These are phyloP conservation scores for Zapus hudsonius DNA, from an alignment of 2,113 vertebrate species.

Conservation along the genomic window DNA sequence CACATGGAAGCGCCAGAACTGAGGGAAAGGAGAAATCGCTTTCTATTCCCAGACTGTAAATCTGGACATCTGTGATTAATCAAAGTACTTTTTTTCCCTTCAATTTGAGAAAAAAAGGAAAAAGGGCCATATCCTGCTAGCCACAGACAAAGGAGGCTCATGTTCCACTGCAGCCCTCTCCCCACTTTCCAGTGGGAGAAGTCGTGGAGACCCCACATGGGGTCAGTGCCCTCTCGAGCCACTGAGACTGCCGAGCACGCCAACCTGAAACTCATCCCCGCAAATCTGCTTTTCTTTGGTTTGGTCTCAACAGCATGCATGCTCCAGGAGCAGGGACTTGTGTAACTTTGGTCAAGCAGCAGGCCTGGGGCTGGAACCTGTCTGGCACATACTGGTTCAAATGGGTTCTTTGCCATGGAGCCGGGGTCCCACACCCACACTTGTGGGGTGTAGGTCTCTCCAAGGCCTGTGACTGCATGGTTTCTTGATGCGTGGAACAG, in stretches of 20 bases:
- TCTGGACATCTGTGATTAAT: slow-evolving; percentile 85
- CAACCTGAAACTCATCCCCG: not conserved
- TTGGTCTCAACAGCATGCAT: not conserved
- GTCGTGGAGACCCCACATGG: not conserved
- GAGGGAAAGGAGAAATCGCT: slow-evolving; percentile 67
- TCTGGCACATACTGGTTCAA: not conserved
- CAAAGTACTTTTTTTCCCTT: slow-evolving; percentile 48
- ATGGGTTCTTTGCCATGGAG: not conserved
- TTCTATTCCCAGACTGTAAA: slow-evolving; percentile 74
- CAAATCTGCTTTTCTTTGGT: too few species aligned
- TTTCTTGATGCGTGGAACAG: not conserved
- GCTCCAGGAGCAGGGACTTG: rapidly evolving
- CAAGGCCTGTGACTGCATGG: not conserved
- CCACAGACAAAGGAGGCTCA: slow-evolving; percentile 70
- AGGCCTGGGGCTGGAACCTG: not conserved
- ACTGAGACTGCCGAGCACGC: too few species aligned
- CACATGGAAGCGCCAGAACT: slow-evolving; percentile 61
- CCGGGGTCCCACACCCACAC: rapidly evolving
- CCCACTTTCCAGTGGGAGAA: not conserved
- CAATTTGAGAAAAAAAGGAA: slow-evolving; percentile 48
- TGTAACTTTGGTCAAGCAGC: rapidly evolving
- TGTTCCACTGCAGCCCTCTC: slow-evolving; percentile 76
- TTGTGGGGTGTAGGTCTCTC: not conserved
- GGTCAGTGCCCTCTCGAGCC: too few species aligned
- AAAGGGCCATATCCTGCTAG: slow-evolving; percentile 76